phyloP scores from a whole-genome alignment of 1,140 invertebrate species.

The Calliopsis andreniformis region DNA sequence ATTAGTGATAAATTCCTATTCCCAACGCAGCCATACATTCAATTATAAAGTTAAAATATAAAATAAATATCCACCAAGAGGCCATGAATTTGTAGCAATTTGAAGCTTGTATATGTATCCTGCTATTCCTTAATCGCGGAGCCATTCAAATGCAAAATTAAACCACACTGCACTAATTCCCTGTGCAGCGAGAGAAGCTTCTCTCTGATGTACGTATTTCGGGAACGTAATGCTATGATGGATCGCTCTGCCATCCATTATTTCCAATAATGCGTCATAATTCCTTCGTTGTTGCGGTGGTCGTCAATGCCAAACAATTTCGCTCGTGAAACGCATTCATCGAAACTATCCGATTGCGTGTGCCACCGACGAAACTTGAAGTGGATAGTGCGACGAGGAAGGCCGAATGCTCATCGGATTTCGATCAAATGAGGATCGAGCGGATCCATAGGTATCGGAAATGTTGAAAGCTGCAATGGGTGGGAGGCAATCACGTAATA shows the following conservation, averaged over 20 bases:
- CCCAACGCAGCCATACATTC: no score
- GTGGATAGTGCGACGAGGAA: not conserved
- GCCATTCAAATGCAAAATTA: not conserved
- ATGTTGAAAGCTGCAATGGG: not conserved
- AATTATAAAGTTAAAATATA: no score
- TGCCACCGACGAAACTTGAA: not conserved
- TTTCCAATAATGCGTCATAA: constrained; percentile 35
- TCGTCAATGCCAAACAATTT: not conserved
- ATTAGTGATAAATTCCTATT: no score
- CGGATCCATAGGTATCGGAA: constrained; percentile 12
- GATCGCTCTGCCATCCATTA: constrained; percentile 1
- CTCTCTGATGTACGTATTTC: not conserved
- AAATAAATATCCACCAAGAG: no score
- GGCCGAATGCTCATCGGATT: constrained; percentile 30
- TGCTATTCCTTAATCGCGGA: not conserved
- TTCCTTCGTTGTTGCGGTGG: not conserved
- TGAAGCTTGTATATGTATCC: no score
- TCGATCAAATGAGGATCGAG: constrained; percentile 26
- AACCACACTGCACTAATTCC: not conserved
- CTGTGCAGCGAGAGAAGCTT: not conserved
- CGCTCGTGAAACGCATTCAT: constrained; percentile 8
- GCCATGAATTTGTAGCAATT: no score
- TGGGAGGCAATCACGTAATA: constrained; percentile 23
- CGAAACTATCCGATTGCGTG: constrained; percentile 28
- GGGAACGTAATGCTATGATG: constrained; percentile 15